phyloP scores from a whole-genome alignment of 2,888 invertebrate species.

The Chironomus tentans region DNA sequence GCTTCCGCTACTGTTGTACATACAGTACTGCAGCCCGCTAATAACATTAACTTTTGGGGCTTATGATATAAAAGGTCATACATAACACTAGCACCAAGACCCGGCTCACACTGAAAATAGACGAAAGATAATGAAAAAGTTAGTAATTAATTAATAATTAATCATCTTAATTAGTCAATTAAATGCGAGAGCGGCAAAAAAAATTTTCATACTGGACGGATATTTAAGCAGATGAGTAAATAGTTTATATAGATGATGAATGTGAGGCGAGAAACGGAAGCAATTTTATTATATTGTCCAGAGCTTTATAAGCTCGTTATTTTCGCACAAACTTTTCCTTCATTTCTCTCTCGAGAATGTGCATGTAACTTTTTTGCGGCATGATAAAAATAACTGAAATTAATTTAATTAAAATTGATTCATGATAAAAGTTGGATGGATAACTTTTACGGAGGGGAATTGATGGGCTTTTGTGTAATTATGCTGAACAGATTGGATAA shows the following conservation, averaged over 20 bases:
- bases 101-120: slow-evolving; percentile 86
- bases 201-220: not conserved
- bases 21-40: slow-evolving; percentile 96
- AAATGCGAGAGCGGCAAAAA: not conserved
- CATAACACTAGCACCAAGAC: slow-evolving; percentile 95
- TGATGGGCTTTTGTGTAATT: no score
- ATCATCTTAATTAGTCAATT: not conserved
- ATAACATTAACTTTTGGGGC: slow-evolving; percentile 85
- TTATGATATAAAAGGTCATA: slow-evolving; percentile 95
- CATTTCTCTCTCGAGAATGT: no score
- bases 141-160: not conserved
- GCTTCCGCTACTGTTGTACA: slow-evolving; percentile 99
- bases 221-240: not conserved
- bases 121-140: slow-evolving; percentile 30
- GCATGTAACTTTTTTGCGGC: no score
- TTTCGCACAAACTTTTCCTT: no score
- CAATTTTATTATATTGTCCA: no score
- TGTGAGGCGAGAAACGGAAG: not conserved
- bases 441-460: no score
- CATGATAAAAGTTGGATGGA: no score
- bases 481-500: no score
- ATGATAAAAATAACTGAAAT: no score
- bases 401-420: no score
- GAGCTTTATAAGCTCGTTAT: no score
- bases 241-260: not conserved